Percentiles rank a stretch among this genome's conserved stretches.
phyloP scores from a whole-genome alignment of 2,888 invertebrate species.

The Petrolisthes cinctipes region DNA sequence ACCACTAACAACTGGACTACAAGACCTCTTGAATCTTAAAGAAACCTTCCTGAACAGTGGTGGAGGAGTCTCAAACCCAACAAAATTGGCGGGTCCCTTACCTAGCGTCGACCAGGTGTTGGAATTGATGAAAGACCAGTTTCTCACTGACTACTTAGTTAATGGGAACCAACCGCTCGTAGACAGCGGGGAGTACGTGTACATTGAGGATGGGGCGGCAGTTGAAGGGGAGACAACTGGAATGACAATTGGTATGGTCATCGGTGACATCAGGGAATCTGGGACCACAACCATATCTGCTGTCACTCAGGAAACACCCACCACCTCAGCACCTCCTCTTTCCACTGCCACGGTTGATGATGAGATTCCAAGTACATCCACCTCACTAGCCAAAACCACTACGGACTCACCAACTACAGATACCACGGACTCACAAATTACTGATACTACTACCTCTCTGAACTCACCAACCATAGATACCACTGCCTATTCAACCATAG shows the following conservation, averaged over 20 bases:
- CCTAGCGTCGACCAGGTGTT: slow-evolving; percentile 34
- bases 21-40: no score
- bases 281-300: not conserved
- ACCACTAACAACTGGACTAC: no score
- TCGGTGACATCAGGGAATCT: not conserved
- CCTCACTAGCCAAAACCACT: not conserved
- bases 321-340: not conserved
- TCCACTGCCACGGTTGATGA: not conserved
- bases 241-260: not conserved
- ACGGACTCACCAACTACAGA: not conserved
- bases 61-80: no score
- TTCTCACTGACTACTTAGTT: slow-evolving; percentile 32
- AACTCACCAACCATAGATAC: not conserved
- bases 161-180: slow-evolving; percentile 3
- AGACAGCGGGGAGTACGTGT: not conserved
- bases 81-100: not conserved
- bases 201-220: not conserved
- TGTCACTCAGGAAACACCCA: not conserved
- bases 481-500: not conserved
- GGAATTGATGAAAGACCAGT: slow-evolving; percentile 43
- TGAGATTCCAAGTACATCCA: not conserved
- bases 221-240: not conserved
- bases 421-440: not conserved
- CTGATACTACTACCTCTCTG: not conserved
- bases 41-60: no score